A percentile compares a stretch with the other conserved stretches of the same genome.
These are phyloP conservation scores for Conistra vaccinii DNA, from an alignment of 2,888 invertebrate species.

Conservation along the genomic window DNA sequence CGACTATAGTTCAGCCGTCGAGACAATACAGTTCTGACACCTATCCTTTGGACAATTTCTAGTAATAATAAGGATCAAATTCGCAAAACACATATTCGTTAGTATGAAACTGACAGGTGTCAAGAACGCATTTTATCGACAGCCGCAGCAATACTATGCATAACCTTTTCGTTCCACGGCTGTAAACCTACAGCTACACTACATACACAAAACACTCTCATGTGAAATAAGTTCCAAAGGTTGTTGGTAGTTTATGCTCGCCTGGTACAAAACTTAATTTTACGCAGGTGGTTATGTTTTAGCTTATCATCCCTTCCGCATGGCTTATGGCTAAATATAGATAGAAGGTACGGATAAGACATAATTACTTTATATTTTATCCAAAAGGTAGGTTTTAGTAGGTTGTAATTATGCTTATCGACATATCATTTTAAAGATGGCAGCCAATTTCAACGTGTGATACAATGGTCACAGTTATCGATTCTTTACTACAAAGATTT, in stretches of 20 bases:
- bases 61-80: too few relatives aligned
- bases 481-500: not conserved
- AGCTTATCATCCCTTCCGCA: conserved; percentile 15
- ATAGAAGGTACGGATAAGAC: not conserved
- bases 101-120: too few relatives aligned
- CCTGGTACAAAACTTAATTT: conserved; percentile 39
- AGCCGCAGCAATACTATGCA: too few relatives aligned
- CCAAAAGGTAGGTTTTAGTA: not conserved
- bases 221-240: conserved; percentile 21
- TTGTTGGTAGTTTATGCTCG: conserved; percentile 33
- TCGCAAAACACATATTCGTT: too few relatives aligned
- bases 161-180: not conserved
- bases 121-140: too few relatives aligned
- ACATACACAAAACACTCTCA: conserved; percentile 4
- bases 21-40: too few relatives aligned
- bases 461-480: not conserved
- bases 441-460: not conserved
- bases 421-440: not conserved
- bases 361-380: not conserved
- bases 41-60: too few relatives aligned
- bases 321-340: not conserved
- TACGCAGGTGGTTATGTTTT: conserved; percentile 16
- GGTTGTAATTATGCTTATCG: not conserved
- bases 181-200: not conserved
- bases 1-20: too few relatives aligned